Conservation (phyloP, 1,140 invertebrate genomes). For the Pseudachorutes palmiensis region DNA sequence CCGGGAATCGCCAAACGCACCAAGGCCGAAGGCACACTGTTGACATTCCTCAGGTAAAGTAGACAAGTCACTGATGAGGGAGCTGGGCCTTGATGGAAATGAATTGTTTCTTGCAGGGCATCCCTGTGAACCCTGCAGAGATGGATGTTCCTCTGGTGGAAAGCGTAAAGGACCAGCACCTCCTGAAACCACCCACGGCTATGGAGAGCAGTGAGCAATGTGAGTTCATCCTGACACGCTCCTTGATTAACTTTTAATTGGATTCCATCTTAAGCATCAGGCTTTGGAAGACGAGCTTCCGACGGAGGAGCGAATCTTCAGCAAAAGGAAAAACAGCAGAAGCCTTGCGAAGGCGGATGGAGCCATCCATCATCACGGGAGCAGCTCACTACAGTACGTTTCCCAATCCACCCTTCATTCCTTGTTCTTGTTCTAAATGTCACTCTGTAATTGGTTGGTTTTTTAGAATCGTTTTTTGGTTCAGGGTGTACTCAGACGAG, state of each 20-base stretch:
- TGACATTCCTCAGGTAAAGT: conserved; percentile 35
- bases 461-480: conserved; percentile 7
- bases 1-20: conserved; percentile 39
- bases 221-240: not conserved
- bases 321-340: conserved; percentile 57
- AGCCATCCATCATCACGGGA: conserved; percentile 45
- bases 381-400: conserved; percentile 38
- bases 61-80: too few species aligned
- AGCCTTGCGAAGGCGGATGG: conserved; percentile 51
- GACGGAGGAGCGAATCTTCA: conserved; percentile 92
- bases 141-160: conserved; percentile 43
- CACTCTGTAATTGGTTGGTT: not conserved
- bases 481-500: conserved; percentile 45
- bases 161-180: conserved; percentile 83
- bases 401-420: too few species aligned
- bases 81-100: too few species aligned
- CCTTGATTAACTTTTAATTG: conserved; percentile 1
- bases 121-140: conserved; percentile 43
- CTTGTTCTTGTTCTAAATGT: too few species aligned
- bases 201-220: conserved; percentile 66
- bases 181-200: conserved; percentile 80
- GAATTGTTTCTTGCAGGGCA: conserved; percentile 18
- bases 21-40: conserved; percentile 38
- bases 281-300: conserved; percentile 81
- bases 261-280: conserved; percentile 57